A percentile compares a stretch with the other conserved stretches of the same genome.
Conservation (phyloP, 2,113 vertebrate genomes). For the Odontesthes bonariensis region DNA sequence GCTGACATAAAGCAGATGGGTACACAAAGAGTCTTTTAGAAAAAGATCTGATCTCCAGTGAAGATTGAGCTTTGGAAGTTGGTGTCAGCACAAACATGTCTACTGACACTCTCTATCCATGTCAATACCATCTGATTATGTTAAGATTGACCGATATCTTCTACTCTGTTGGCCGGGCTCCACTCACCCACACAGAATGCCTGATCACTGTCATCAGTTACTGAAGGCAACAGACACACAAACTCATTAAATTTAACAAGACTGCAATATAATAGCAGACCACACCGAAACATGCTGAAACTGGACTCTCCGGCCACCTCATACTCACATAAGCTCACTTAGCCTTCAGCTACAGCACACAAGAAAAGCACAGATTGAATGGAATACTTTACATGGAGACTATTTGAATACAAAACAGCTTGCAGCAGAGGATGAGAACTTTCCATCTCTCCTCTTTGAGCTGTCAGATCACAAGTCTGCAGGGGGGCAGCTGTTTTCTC, state of each 20-base stretch:
- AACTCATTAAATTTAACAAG: conserved; percentile 42
- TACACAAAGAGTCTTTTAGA: conserved; percentile 7
- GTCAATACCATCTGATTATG: conserved; percentile 77
- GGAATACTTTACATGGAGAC: conserved; percentile 66
- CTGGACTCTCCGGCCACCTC: conserved; percentile 28
- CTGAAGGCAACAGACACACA: conserved; percentile 52
- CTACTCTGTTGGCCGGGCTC: conserved; percentile 54
- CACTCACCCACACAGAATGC: conserved; percentile 56
- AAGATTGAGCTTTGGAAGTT: conserved; percentile 52
- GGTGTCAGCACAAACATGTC: conserved; percentile 75
- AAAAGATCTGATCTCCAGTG: conserved; percentile 59
- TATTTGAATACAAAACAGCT: conserved; percentile 73
- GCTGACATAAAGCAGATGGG: conserved; percentile 3
- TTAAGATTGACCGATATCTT: conserved; percentile 69
- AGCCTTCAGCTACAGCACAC: conserved; percentile 58
- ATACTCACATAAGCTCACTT: conserved; percentile 34
- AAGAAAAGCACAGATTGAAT: conserved; percentile 54
- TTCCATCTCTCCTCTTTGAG: conserved; percentile 67
- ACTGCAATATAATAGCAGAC: conserved; percentile 14
- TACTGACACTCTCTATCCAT: conserved; percentile 70
- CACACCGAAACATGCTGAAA: conserved; percentile 23
- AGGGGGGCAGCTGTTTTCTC: conserved; percentile 64
- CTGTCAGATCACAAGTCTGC: conserved; percentile 65
- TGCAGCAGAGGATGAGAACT: conserved; percentile 63
- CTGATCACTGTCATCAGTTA: conserved; percentile 63